A percentile compares a stretch with the other conserved stretches of the same genome.
Conservation (phyloP, 2,888 invertebrate species). For the Julus scanicus region DNA sequence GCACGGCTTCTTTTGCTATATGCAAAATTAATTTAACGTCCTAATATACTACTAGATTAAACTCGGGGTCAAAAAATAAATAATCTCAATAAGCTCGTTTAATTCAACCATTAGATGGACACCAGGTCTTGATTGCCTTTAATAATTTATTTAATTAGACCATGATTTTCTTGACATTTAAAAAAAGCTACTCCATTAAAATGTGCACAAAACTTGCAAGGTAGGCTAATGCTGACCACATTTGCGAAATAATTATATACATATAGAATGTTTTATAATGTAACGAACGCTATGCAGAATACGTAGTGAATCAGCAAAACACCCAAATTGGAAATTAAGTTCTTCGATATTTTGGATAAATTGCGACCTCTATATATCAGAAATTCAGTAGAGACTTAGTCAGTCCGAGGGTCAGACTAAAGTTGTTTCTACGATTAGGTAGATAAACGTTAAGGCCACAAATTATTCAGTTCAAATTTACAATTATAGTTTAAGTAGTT, state of each 20-base stretch:
- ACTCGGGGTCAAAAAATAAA: neutral
- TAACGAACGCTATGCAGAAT: too few species aligned
- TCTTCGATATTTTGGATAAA: too few species aligned
- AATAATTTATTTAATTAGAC: neutral
- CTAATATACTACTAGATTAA: neutral
- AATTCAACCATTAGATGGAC: neutral
- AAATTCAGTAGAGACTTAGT: neutral
- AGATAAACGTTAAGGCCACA: neutral
- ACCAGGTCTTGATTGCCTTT: too few species aligned
- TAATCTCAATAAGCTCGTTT: neutral
- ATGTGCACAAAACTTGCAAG: too few species aligned
- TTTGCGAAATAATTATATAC: too few species aligned
- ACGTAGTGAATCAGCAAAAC: too few species aligned
- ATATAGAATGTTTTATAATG: too few species aligned
- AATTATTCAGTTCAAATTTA: neutral
- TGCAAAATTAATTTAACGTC: neutral
- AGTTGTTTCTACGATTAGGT: neutral
- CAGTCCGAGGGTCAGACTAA: neutral
- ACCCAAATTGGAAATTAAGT: too few species aligned
- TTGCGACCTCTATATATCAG: too few species aligned
- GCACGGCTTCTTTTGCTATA: neutral
- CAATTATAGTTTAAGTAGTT: neutral
- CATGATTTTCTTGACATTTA: neutral
- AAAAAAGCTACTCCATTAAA: too few species aligned
- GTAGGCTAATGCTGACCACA: too few species aligned